phyloP scores from a whole-genome alignment of 2,797 vertebrate species.

The Acipenser oxyrinchus region DNA sequence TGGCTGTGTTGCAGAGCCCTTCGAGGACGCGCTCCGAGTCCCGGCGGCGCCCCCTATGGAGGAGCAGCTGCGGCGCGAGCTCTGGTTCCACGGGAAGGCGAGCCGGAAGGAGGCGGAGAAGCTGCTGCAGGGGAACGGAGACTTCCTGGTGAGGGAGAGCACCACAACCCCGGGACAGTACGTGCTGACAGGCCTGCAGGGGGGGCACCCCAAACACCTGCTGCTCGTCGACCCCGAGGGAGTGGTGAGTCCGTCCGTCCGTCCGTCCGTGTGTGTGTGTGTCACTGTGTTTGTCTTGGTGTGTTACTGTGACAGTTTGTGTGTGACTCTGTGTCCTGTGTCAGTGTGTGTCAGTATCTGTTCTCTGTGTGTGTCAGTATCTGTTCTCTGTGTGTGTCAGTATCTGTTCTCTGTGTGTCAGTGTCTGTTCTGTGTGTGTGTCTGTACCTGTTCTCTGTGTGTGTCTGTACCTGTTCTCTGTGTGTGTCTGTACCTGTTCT shows the following conservation, averaged over 20 bases:
- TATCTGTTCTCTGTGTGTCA: too few relatives aligned
- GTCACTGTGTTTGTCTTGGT: too few relatives aligned
- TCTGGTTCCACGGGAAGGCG: slow-evolving; percentile 90
- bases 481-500: too few relatives aligned
- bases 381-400: too few relatives aligned
- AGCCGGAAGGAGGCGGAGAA: slow-evolving; percentile 83
- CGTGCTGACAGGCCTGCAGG: slow-evolving; percentile 89
- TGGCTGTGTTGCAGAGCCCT: slow-evolving; percentile 68
- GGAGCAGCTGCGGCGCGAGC: slow-evolving; percentile 80
- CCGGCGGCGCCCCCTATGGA: slow-evolving; percentile 71
- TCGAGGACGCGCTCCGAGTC: slow-evolving; percentile 82
- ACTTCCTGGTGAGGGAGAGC: slow-evolving; percentile 93
- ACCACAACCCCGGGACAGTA: slow-evolving; percentile 91
- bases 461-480: too few relatives aligned
- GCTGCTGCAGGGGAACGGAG: slow-evolving; percentile 79
- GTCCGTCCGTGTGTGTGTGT: too few relatives aligned
- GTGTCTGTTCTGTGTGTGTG: too few relatives aligned
- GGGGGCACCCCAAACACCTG: slow-evolving; percentile 86
- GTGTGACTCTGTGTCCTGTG: too few relatives aligned
- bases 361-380: too few relatives aligned
- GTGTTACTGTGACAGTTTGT: too few relatives aligned
- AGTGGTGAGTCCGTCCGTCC: slow-evolving; percentile 69
- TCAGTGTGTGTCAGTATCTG: too few relatives aligned
- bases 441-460: too few relatives aligned
- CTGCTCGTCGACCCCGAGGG: slow-evolving; percentile 93